phyloP scores from a whole-genome alignment of 2,797 vertebrate genomes.

The Lacerta bilineata region DNA sequence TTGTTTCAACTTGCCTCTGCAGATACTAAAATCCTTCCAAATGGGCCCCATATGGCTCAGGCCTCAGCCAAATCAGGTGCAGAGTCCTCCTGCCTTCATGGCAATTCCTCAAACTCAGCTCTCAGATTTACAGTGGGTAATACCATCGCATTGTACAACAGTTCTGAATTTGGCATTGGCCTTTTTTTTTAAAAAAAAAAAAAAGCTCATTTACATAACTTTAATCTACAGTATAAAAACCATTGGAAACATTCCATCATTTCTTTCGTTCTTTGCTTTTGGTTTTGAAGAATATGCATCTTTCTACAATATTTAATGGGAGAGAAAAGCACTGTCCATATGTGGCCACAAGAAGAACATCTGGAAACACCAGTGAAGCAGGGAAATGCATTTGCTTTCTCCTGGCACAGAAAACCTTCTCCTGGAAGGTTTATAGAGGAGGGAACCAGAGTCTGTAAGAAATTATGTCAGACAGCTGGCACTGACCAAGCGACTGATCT shows the following conservation, averaged over 20 bases:
- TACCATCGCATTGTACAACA: slow-evolving; percentile 20
- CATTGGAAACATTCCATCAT: slow-evolving; percentile 50
- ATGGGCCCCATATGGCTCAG: too few relatives aligned
- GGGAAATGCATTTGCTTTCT: slow-evolving; percentile 68
- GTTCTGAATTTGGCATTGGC: slow-evolving; percentile 59
- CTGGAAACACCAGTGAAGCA: slow-evolving; percentile 74
- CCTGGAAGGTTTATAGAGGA: slow-evolving; percentile 77
- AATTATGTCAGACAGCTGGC: slow-evolving; percentile 76
- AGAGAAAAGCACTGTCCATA: slow-evolving; percentile 58
- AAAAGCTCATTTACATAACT: slow-evolving; percentile 58
- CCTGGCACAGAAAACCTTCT: slow-evolving; percentile 70
- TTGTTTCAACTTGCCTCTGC: too few relatives aligned
- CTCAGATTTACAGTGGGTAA: slow-evolving; percentile 42
- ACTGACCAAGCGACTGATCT: slow-evolving; percentile 70
- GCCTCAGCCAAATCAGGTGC: too few relatives aligned
- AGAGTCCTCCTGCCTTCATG: background rate
- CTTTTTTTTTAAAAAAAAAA: slow-evolving; percentile 14
- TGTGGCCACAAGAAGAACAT: slow-evolving; percentile 69
- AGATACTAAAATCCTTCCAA: too few relatives aligned
- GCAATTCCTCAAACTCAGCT: slow-evolving; percentile 29
- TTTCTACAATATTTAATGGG: slow-evolving; percentile 63
- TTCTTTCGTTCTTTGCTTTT: slow-evolving; percentile 56
- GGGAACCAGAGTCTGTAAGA: slow-evolving; percentile 70
- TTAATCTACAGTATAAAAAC: slow-evolving; percentile 66
- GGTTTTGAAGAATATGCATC: slow-evolving; percentile 58